Evolutionary conservation across 1,140 invertebrate species (phyloP).

Genomic region (Drosophila malerkotliana): DNA sequence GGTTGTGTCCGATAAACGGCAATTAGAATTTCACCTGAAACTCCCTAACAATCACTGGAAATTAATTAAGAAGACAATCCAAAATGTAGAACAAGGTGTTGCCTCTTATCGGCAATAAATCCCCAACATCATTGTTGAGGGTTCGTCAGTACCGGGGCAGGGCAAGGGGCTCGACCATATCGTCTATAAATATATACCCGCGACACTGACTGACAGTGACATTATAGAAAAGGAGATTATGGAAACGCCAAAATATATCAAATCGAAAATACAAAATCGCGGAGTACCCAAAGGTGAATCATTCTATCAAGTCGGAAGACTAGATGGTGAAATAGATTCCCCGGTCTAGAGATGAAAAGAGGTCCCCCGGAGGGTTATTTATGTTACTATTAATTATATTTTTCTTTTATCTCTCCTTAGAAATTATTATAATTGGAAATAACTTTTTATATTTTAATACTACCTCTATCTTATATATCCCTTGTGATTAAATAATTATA

Average conservation of each 20-base stretch:
- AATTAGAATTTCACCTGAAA: slow-evolving; percentile 1
- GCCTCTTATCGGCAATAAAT: not conserved
- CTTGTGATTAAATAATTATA: no score
- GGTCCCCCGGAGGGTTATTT: no score
- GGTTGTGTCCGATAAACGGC: not conserved
- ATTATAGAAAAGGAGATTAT: not conserved
- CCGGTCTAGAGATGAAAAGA: no score
- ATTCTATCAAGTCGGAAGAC: not conserved
- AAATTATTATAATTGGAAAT: no score
- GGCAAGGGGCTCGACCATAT: not conserved
- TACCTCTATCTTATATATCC: no score
- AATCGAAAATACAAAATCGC: not conserved
- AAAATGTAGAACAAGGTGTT: not conserved
- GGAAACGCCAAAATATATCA: not conserved
- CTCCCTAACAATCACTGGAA: not conserved
- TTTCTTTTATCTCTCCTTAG: no score
- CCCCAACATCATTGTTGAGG: not conserved
- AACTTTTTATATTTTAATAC: no score
- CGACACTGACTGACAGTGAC: not conserved
- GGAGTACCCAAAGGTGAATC: not conserved
- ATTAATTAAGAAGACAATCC: slow-evolving; percentile 1
- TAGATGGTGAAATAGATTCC: not conserved
- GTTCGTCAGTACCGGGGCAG: not conserved
- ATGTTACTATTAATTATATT: no score
- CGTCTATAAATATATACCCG: not conserved